Base-by-base conservation (phyloP, 1,140 invertebrate genomes). In the Drosophila virilis region DNA sequence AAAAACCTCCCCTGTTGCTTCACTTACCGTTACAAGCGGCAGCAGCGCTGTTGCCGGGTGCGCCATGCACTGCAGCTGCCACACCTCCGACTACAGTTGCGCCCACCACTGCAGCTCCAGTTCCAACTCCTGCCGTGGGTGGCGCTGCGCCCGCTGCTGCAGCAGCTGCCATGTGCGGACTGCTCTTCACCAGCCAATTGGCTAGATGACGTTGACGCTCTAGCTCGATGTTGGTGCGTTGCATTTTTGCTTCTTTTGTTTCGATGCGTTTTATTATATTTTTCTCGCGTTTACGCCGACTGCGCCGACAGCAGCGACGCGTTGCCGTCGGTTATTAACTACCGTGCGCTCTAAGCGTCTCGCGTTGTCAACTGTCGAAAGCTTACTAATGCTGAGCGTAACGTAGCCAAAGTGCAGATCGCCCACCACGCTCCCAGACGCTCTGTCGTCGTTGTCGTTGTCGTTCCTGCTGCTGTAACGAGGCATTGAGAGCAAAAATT, bases 131-230 rank as follows among this genome's bases (percentile, higher is more conserved):
- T 38, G 59, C 61, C 71, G 67, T 60, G 55, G 62, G 42, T 67
- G 70, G 67, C 46, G 67, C 50, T 43, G 68, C 68, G 42, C 71
- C 68, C 28, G 77, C 80, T 37, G 77, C 78, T 54, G 81, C 74
- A 15, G 91, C 88, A 57, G 82, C 90, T 57, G 91, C 83, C 91
- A 92, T 92, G 74, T 92, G 91, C 35, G 91, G 91, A 67, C 91
- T 91, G 64, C 91, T 92, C 62, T 91, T 91, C 48, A 92, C 83
- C 46, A 92, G 80, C 91, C 91, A 92, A 79, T 92, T 92, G 74
- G 91, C 86, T 81, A 92, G 77, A 81, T 92, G 91, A 80, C 90
- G 80, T 81, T 91, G 91, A 75, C 91, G 89, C 76, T 92, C 91
- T 60, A 92, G 91, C 62, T 92, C 91, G 68, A 92, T 91, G 65